These are phyloP conservation scores for Lindbergichthys nudifrons DNA, from an alignment of 2,797 vertebrate genomes.

Conservation along the genomic window DNA sequence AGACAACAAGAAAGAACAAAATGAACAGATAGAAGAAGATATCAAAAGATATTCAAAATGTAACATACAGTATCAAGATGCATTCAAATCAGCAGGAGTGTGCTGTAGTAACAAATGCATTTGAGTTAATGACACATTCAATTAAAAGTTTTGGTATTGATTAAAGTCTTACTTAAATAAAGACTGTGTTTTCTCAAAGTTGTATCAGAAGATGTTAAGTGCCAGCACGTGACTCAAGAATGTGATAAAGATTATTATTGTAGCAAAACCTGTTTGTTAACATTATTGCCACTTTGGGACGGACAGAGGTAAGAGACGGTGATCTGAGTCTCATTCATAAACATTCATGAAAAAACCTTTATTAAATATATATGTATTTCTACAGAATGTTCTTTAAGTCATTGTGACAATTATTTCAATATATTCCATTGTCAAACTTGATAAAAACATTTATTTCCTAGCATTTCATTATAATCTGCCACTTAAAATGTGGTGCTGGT, in stretches of 20 bases:
- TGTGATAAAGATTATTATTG: not conserved
- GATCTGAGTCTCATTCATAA: not conserved
- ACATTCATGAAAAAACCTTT: too few species aligned
- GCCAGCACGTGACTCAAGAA: not conserved
- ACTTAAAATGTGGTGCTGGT: not conserved
- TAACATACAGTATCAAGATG: not conserved
- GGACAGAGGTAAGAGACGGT: not conserved
- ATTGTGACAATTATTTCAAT: not conserved
- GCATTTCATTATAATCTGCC: not conserved
- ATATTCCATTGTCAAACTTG: not conserved
- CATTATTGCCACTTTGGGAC: not conserved
- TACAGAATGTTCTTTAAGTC: too few species aligned
- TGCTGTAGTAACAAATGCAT: not conserved
- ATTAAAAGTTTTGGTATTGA: not conserved
- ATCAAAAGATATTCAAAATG: not conserved
- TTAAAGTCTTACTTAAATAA: not conserved
- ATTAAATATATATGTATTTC: not conserved
- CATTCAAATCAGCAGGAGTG: not conserved
- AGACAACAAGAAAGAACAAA: not conserved
- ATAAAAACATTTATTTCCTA: not conserved
- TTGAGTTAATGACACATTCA: too few species aligned
- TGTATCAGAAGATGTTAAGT: slow-evolving; percentile 2
- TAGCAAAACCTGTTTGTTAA: slow-evolving; percentile 49
- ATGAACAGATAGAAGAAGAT: not conserved
- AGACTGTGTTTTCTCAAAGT: not conserved